Evolutionary conservation across 2,797 vertebrate species (phyloP).

Genomic region (Babyrousa celebensis): DNA sequence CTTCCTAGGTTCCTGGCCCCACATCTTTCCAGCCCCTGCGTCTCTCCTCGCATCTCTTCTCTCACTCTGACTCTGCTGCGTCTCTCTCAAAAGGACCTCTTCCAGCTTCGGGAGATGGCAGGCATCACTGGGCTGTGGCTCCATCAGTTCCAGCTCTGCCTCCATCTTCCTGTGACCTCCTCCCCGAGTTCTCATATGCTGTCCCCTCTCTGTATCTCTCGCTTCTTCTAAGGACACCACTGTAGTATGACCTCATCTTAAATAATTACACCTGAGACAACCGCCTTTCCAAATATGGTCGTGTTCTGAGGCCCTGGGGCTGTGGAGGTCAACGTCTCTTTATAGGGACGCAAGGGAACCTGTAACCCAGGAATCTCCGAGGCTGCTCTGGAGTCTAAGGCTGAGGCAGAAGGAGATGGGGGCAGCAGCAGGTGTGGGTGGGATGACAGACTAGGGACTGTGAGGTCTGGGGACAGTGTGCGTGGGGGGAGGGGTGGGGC

Average conservation of each 20-base stretch:
- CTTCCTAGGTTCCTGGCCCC: background rate
- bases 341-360: too few relatives aligned
- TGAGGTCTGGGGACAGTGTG: background rate
- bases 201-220: too few relatives aligned
- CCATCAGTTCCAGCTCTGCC: background rate
- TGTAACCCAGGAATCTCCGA: too few relatives aligned
- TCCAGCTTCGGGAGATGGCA: too few relatives aligned
- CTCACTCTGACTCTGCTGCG: background rate
- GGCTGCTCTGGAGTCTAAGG: too few relatives aligned
- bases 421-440: too few relatives aligned
- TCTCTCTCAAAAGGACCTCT: background rate
- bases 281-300: background rate
- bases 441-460: too few relatives aligned
- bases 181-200: too few relatives aligned
- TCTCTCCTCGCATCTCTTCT: background rate
- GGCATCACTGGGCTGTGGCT: background rate
- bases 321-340: background rate
- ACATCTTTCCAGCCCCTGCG: background rate
- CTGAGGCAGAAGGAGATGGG: too few relatives aligned
- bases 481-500: too few relatives aligned
- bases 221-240: background rate
- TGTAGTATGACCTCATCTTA: background rate
- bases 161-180: background rate
- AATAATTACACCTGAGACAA: background rate
- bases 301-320: background rate